Conservation (phyloP, 2,797 vertebrate species). For the Notoglanidium macrostoma region DNA sequence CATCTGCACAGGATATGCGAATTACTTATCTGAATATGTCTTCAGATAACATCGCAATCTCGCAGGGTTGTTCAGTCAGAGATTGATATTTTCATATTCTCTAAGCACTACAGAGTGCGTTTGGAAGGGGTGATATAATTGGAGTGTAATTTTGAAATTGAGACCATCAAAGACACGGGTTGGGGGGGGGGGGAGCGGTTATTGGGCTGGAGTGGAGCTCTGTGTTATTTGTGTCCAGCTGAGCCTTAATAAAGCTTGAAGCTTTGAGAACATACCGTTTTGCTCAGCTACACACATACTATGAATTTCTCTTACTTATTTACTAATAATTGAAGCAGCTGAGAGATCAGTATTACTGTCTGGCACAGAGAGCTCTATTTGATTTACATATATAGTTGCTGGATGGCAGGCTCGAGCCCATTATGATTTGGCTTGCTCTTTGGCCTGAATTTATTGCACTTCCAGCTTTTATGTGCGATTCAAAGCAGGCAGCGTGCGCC, state of each 20-base stretch:
- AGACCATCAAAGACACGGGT: slow-evolving; percentile 33
- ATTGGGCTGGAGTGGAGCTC: not conserved
- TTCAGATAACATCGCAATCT: slow-evolving; percentile 51
- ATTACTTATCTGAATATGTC: slow-evolving; percentile 57
- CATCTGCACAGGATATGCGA: slow-evolving; percentile 57
- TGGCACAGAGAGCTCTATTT: slow-evolving; percentile 35
- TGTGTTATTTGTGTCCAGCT: slow-evolving; percentile 37
- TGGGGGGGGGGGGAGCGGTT: not conserved
- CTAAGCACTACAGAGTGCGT: slow-evolving; percentile 27
- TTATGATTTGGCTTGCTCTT: slow-evolving; percentile 52
- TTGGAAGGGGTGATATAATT: slow-evolving; percentile 44
- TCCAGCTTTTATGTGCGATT: slow-evolving; percentile 51
- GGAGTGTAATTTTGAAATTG: slow-evolving; percentile 62
- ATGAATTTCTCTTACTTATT: slow-evolving; percentile 47
- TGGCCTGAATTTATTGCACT: slow-evolving; percentile 63
- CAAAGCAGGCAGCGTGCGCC: slow-evolving; percentile 31
- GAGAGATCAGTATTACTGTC: slow-evolving; percentile 41
- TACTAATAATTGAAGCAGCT: slow-evolving; percentile 38
- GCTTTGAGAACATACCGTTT: slow-evolving; percentile 38
- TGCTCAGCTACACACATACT: slow-evolving; percentile 36
- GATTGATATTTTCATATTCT: slow-evolving; percentile 54
- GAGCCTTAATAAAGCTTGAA: slow-evolving; percentile 45
- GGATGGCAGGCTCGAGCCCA: slow-evolving; percentile 38
- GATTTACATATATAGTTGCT: slow-evolving; percentile 48
- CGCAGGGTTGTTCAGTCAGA: slow-evolving; percentile 46